These are phyloP conservation scores for Psix sp. DNA, from an alignment of 1,140 invertebrate genomes.

Conservation along the genomic window DNA sequence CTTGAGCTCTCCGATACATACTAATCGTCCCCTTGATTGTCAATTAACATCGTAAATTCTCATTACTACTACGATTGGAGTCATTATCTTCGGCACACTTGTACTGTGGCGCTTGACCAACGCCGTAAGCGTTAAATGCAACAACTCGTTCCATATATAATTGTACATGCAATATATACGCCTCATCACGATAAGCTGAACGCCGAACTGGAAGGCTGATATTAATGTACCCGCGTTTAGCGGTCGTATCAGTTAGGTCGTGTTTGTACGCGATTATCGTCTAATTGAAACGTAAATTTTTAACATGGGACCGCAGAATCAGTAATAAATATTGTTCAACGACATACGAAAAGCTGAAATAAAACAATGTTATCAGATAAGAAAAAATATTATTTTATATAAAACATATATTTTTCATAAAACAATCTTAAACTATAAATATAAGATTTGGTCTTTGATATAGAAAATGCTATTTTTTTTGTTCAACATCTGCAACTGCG, in stretches of 20 bases:
- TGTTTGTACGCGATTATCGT: constrained; percentile 23
- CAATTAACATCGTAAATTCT: constrained; percentile 56
- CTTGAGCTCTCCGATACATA: constrained; percentile 20
- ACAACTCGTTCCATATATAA: constrained; percentile 52
- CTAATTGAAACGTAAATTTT: constrained; percentile 52
- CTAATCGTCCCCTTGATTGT: constrained; percentile 47
- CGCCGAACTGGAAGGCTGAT: constrained; percentile 20
- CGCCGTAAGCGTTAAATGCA: constrained; percentile 30
- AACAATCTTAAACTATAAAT: too few species aligned
- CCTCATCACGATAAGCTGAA: constrained; percentile 32
- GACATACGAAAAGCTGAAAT: background rate
- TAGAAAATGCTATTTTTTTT: too few species aligned
- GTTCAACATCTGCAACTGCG: too few species aligned
- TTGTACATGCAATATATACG: constrained; percentile 50
- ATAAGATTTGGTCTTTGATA: too few species aligned
- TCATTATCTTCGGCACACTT: constrained; percentile 43
- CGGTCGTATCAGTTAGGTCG: constrained; percentile 2
- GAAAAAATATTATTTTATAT: too few species aligned
- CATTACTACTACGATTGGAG: constrained; percentile 37
- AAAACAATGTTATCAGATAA: background rate
- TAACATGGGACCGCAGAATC: constrained; percentile 9
- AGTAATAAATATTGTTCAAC: constrained; percentile 7
- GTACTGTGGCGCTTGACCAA: constrained; percentile 36
- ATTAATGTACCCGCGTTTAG: constrained; percentile 24
- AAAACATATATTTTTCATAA: too few species aligned